Base-by-base conservation (phyloP, 2,888 invertebrate species). In the Cryptosula pallasiana region DNA sequence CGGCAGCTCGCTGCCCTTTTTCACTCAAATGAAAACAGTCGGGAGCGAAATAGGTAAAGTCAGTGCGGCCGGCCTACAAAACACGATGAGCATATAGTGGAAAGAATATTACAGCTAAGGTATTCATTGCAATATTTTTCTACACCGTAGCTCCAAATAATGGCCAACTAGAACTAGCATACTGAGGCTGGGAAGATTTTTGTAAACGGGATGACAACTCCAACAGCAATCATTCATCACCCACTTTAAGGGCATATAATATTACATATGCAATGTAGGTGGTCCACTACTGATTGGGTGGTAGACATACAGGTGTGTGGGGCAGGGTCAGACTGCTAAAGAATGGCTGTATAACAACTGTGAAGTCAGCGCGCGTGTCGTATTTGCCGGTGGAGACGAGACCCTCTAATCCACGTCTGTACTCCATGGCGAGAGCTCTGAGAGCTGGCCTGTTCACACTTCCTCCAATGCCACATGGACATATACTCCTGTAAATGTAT, bases 301-400 rank as follows among this genome's bases (percentile, higher is more conserved):
- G n/a, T n/a, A n/a, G n/a, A n/a, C n/a, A n/a, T n/a, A n/a, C n/a
- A n/a, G n/a, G n/a, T n/a, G n/a, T n/a, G n/a, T n/a, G n/a, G n/a
- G 81, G 82, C 5, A 78, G 74, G 20, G 69, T 69, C 29, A 78
- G 78, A 34, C 81, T 75, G 29, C 76, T 73, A 57, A 81, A 78
- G 76, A 81, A 80, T 1, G 83, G 83, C 75, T 83, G 84, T 16
- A 79, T 71, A 1, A 84, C 81, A 0, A 83, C 82, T n/a, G 83
- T 81, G 74, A 84, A 83, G 74, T 82, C 81, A 27, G 82, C 81
- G 58, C 75, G 74, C 5, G 77, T 77, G 72, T 83, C 83, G 73
- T 82, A 84, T 35, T 79, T 74, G 0, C 83, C 82, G 1, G 79
- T 76, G 13, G 69, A 34, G 2, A 80, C 76, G 13, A 82, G 74